phyloP scores from a whole-genome alignment of 2,888 invertebrate genomes.

The Mycogona germanica region DNA sequence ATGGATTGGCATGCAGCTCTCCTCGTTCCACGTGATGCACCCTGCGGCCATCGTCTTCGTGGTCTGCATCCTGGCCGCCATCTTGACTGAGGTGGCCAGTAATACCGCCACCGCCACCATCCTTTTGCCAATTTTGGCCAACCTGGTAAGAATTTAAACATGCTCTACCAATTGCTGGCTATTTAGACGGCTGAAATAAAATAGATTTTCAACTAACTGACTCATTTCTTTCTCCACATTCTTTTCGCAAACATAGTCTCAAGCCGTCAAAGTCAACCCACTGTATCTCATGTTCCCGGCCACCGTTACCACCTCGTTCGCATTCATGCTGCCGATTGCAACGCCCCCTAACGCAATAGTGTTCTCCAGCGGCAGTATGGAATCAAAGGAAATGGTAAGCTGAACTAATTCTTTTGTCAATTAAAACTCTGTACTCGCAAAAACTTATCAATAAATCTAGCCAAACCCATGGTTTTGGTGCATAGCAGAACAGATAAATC shows the following conservation, averaged over 20 bases:
- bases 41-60: constrained; percentile 31
- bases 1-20: constrained; percentile 30
- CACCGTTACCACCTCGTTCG: constrained; percentile 77
- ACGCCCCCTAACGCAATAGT: constrained; percentile 93
- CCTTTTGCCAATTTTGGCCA: constrained; percentile 33
- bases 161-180: background rate
- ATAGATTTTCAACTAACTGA: background rate
- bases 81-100: constrained; percentile 35
- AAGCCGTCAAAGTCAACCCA: constrained; percentile 63
- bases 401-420: constrained; percentile 18
- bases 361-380: constrained; percentile 66
- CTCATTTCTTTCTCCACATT: background rate
- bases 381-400: constrained; percentile 60
- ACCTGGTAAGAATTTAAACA: constrained; percentile 29
- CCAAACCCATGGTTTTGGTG: background rate
- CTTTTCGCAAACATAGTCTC: constrained; percentile 42
- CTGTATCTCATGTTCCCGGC: constrained; percentile 82
- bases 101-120: constrained; percentile 37
- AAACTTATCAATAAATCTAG: background rate
- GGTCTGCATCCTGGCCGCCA: constrained; percentile 32
- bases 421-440: background rate
- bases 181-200: no score
- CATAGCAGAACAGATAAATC: background rate
- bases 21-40: constrained; percentile 27
- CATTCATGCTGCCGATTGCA: constrained; percentile 81